phyloP scores from a whole-genome alignment of 2,797 vertebrate genomes.

The Cirrhinus molitorella region DNA sequence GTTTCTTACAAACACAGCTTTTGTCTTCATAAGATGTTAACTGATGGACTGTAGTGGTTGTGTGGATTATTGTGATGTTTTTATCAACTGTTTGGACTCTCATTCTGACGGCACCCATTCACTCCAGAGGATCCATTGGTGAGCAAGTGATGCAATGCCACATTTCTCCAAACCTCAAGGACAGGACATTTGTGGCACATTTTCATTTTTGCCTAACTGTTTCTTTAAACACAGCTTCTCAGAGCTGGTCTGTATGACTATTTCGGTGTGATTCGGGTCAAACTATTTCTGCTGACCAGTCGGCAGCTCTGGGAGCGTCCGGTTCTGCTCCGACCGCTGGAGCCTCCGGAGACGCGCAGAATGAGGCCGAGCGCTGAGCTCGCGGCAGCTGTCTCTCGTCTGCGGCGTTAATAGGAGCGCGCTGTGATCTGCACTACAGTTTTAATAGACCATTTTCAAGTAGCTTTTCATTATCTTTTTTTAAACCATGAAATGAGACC shows the following conservation, averaged over 20 bases:
- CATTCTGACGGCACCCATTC: neutral
- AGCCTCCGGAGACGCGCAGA: neutral
- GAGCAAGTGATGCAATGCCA: neutral
- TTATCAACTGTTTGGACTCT: neutral
- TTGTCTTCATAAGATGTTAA: neutral
- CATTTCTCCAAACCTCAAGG: neutral
- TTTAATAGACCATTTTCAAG: conserved; percentile 53
- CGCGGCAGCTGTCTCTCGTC: conserved; percentile 32
- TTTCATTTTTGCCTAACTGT: neutral
- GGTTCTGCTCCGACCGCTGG: neutral
- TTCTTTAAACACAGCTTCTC: neutral
- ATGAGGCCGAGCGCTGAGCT: conserved; percentile 6
- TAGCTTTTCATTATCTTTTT: conserved; percentile 54
- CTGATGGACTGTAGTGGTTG: neutral
- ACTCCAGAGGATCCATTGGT: neutral
- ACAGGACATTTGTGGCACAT: neutral
- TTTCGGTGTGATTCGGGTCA: neutral
- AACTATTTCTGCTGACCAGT: conserved; percentile 22
- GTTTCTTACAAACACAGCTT: neutral
- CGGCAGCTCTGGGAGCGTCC: neutral
- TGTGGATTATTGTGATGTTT: neutral
- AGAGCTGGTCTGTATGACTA: neutral
- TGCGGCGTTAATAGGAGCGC: conserved; percentile 30
- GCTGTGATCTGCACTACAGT: conserved; percentile 25
- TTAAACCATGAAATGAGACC: conserved; percentile 59